Evolutionary conservation across 2,888 invertebrate genomes (phyloP).

Genomic region (Scaeva pyrastri): DNA sequence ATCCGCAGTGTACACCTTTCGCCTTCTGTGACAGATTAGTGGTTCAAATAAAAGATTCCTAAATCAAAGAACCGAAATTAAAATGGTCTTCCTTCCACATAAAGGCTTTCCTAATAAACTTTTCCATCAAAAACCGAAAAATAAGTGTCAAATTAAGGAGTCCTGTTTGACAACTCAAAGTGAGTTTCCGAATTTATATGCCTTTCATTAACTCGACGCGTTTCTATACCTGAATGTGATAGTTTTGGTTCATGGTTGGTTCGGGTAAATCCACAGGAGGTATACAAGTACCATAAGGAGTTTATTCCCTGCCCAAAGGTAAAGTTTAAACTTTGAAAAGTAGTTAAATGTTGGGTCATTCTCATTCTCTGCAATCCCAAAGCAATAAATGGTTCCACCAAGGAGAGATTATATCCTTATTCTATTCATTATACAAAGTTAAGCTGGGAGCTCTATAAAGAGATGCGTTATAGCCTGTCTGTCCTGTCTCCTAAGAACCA

Average conservation of each 20-base stretch:
- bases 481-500: conserved; percentile 4
- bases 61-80: too few relatives aligned
- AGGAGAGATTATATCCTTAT: conserved; percentile 25
- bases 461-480: background rate
- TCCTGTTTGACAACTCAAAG: conserved; percentile 7
- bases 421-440: conserved; percentile 36
- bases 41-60: too few relatives aligned
- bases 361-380: conserved; percentile 22
- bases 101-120: background rate
- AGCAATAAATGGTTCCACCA: conserved; percentile 37
- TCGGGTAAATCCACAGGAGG: background rate
- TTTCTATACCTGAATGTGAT: background rate
- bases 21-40: too few relatives aligned
- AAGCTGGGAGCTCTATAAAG: background rate
- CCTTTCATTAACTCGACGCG: background rate
- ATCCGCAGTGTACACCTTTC: too few relatives aligned
- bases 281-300: background rate
- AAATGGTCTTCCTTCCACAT: too few relatives aligned
- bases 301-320: conserved; percentile 4
- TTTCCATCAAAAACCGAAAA: conserved; percentile 10
- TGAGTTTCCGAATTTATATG: background rate
- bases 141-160: conserved; percentile 48
- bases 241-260: too few relatives aligned
- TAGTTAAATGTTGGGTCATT: conserved; percentile 70
- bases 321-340: conserved; percentile 63